A percentile compares a stretch with the other conserved stretches of the same genome.
Evolutionary conservation across 2,113 vertebrate species (phyloP).

Genomic region (Mirounga angustirostris): DNA sequence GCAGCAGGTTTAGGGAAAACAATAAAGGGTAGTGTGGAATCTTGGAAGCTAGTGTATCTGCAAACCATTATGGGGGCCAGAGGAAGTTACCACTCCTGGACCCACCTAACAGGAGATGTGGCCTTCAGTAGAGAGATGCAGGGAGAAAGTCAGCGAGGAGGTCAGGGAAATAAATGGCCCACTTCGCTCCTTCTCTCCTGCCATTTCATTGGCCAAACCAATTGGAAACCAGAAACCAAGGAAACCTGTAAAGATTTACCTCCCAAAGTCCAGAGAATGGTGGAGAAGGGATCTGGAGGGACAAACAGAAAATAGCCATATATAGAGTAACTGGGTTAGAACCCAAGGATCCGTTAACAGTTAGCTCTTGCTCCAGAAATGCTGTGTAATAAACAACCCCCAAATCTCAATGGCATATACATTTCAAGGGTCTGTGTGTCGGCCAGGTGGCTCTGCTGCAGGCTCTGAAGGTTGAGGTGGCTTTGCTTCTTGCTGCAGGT

Average conservation of each 20-base stretch:
- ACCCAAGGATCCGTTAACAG: neutral
- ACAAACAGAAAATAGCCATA: neutral
- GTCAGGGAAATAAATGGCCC: neutral
- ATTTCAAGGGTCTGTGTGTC: neutral
- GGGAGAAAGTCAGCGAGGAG: neutral
- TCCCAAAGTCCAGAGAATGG: neutral
- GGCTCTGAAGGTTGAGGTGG: neutral
- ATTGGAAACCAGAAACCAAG: neutral
- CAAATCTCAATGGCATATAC: neutral
- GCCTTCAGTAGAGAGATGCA: neutral
- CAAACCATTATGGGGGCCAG: neutral
- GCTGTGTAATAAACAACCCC: neutral
- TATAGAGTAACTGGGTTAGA: neutral
- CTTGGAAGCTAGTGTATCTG: neutral
- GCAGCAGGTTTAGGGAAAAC: neutral
- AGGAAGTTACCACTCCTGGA: neutral
- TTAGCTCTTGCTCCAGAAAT: neutral
- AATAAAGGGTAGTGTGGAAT: neutral
- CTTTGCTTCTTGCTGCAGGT: neutral
- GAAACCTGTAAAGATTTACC: neutral
- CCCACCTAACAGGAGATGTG: neutral
- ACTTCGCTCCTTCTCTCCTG: neutral
- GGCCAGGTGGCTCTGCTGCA: neutral
- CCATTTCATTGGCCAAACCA: neutral
- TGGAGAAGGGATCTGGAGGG: neutral